Evolutionary conservation across 2,797 vertebrate genomes (phyloP), one percentile per base, ranked within the genome.

Genomic region (Aplochiton taeniatus): DNA sequence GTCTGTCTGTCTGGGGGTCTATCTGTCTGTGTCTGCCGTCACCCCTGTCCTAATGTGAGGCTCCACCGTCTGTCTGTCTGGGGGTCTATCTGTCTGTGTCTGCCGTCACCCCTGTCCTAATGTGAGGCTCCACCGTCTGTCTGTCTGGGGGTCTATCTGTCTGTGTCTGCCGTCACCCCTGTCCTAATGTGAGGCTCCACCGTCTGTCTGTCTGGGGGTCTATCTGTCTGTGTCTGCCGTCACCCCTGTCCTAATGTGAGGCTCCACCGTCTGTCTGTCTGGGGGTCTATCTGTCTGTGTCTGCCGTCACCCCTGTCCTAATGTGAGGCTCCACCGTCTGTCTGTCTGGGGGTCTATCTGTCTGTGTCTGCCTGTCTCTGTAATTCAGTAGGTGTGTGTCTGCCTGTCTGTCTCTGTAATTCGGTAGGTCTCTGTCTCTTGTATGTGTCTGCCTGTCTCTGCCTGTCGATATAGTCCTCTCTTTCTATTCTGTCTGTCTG

Each of bases 211-310:
- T n/a, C n/a, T n/a, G n/a, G n/a, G n/a, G n/a, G n/a, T n/a, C 31
- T 54, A 14, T 50, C 13, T 62, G 5, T 1, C 42, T 60, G 45
- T 45, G 42, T n/a, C 9, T 8, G 95, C 95, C n/a, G 93, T 98
- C 90, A 96, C 94, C 19, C 97, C 96, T 0, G 96, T 98, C 62
- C 94, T 98, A 69, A 96, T 96, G 96, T 98, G 78, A 95, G 94
- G 77, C 63, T 60, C 7, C 50, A 18, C 59, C 72, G 18, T 45
- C 61, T 50, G 41, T 20, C 18, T 6, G 4, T 55, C n/a, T n/a
- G n/a, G n/a, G n/a, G n/a, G 47, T 54, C 12, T 42, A 60, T 8
- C 41, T 65, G n/a, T 9, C 0, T 51, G 18, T 56, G 13, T 58
- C 53, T 20, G 52, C 56, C 50, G 55, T 48, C 31, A n/a, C n/a